Percentiles rank a stretch among this genome's conserved stretches.
Conservation (phyloP, 2,888 invertebrate species). For the Nomada ruficornis region DNA sequence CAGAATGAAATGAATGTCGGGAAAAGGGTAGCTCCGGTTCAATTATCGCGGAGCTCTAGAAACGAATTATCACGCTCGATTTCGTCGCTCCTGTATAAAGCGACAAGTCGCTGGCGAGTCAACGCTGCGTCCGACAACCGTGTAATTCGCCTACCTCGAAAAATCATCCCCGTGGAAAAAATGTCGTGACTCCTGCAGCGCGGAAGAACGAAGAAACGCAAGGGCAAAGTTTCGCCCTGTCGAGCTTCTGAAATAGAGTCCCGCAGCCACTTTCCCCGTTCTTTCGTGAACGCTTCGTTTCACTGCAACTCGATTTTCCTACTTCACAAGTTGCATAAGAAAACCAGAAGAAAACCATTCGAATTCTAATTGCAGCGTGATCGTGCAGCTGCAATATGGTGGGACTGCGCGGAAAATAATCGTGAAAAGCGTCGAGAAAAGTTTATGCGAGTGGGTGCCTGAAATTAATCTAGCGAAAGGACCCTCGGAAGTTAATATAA, state of each 20-base stretch:
- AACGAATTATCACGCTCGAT: slow-evolving; percentile 71
- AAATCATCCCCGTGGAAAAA: slow-evolving; percentile 79
- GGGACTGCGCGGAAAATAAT: neutral
- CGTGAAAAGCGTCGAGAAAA: neutral
- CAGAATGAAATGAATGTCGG: slow-evolving; percentile 28
- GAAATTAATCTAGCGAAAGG: slow-evolving; percentile 78
- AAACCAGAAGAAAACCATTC: neutral
- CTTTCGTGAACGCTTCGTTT: slow-evolving; percentile 47
- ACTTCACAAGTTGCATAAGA: neutral
- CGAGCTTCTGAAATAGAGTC: neutral
- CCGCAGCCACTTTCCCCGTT: slow-evolving; percentile 21
- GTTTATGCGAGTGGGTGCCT: slow-evolving; percentile 56
- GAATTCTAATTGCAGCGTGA: neutral
- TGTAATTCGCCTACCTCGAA: slow-evolving; percentile 80
- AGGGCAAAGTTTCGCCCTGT: slow-evolving; percentile 16
- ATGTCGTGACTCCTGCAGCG: slow-evolving; percentile 62
- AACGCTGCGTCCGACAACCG: slow-evolving; percentile 81
- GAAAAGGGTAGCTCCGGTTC: slow-evolving; percentile 32
- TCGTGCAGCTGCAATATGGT: neutral
- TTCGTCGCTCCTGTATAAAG: slow-evolving; percentile 71
- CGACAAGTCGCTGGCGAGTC: slow-evolving; percentile 67
- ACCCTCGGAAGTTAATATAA: slow-evolving; percentile 64
- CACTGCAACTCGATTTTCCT: slow-evolving; percentile 38
- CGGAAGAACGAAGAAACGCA: slow-evolving; percentile 43
- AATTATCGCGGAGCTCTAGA: slow-evolving; percentile 59